phyloP scores from a whole-genome alignment of 2,888 invertebrate species.

The Drosophila basisetae region DNA sequence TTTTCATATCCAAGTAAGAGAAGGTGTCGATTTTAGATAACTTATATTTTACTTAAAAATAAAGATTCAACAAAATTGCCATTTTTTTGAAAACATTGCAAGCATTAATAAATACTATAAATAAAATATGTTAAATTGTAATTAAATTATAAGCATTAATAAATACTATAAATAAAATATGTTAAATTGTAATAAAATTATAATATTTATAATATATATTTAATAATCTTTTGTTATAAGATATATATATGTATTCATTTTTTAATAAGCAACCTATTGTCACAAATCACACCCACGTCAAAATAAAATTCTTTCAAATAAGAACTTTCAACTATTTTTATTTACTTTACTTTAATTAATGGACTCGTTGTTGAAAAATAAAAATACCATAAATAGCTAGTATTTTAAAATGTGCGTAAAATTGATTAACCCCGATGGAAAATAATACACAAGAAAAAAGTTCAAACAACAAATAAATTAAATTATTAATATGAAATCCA shows the following conservation, averaged over 20 bases:
- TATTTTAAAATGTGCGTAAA: neutral
- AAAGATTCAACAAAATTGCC: neutral
- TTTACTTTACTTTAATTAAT: neutral
- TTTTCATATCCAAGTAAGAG: neutral
- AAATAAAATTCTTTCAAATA: neutral
- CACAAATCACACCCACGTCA: too few relatives aligned
- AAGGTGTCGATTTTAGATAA: neutral
- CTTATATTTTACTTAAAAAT: neutral
- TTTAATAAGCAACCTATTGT: neutral
- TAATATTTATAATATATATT: neutral
- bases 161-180: neutral
- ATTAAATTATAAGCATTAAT: neutral
- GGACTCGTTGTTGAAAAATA: neutral
- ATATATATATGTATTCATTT: neutral
- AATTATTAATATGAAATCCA: neutral
- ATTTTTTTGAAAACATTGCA: neutral
- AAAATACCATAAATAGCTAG: neutral
- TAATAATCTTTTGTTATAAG: neutral
- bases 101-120: too few relatives aligned
- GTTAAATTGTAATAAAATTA: neutral
- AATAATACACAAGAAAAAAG: neutral
- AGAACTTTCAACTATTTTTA: neutral
- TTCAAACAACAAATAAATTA: neutral
- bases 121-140: too few relatives aligned
- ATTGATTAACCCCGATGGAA: neutral